Percentiles rank a stretch among this genome's conserved stretches.
Evolutionary conservation across 2,113 vertebrate species (phyloP).

Genomic region (Neodon shergylaensis): DNA sequence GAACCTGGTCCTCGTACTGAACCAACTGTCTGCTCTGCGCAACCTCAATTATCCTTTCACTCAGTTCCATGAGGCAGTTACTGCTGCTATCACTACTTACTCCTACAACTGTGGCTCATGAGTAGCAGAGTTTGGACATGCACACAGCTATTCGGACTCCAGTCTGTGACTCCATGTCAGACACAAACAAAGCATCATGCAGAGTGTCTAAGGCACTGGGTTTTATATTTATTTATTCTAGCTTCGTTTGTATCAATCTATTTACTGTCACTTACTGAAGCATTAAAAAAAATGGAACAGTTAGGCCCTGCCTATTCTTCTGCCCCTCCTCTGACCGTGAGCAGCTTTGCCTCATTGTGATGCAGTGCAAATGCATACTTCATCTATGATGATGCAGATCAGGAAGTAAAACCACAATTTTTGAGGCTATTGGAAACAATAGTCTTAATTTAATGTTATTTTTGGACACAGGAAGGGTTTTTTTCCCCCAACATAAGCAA

Average conservation of each 20-base stretch:
- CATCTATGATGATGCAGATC: conserved; percentile 52
- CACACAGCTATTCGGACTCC: neutral
- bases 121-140: neutral
- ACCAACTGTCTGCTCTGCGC: neutral
- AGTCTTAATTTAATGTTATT: conserved; percentile 75
- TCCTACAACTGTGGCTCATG: rapidly evolving
- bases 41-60: neutral
- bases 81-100: neutral
- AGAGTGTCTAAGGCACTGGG: neutral
- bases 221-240: neutral
- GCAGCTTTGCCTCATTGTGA: neutral
- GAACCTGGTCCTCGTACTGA: neutral
- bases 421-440: conserved; percentile 49
- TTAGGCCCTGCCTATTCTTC: neutral
- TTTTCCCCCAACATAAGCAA: conserved; percentile 52
- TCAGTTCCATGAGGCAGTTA: neutral
- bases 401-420: conserved; percentile 68
- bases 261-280: neutral
- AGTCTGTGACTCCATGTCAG: neutral
- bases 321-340: neutral
- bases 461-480: conserved; percentile 34
- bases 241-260: neutral
- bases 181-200: neutral
- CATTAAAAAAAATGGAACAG: neutral
- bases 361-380: neutral